Conservation (phyloP, 2,888 invertebrate genomes). For the Podabrus alpinus region DNA sequence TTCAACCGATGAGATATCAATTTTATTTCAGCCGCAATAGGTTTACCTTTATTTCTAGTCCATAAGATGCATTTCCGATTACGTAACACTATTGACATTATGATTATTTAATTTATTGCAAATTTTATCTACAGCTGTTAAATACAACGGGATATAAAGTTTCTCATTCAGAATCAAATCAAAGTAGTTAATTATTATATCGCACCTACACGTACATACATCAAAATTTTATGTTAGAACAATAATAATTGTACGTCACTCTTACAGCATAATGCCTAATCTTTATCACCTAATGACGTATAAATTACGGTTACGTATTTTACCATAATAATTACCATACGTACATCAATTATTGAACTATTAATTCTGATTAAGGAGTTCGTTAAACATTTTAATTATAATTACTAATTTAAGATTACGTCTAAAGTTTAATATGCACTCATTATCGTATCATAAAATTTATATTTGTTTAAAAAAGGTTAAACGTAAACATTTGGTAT, state of each 20-base stretch:
- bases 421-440: neutral
- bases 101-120: neutral
- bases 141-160: neutral
- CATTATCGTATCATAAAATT: neutral
- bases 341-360: neutral
- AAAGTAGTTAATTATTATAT: neutral
- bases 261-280: neutral
- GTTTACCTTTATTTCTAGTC: neutral
- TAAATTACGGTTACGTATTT: neutral
- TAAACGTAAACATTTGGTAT: neutral
- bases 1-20: neutral
- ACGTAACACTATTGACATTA: neutral
- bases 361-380: neutral
- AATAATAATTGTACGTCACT: neutral
- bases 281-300: neutral
- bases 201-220: neutral
- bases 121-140: neutral
- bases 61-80: neutral
- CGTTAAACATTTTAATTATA: neutral
- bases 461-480: neutral
- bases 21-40: neutral
- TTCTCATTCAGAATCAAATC: neutral
- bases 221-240: neutral
- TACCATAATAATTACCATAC: neutral
- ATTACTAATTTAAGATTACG: neutral